Conservation (phyloP, 2,888 invertebrate genomes). For the Diarsia mendica region DNA sequence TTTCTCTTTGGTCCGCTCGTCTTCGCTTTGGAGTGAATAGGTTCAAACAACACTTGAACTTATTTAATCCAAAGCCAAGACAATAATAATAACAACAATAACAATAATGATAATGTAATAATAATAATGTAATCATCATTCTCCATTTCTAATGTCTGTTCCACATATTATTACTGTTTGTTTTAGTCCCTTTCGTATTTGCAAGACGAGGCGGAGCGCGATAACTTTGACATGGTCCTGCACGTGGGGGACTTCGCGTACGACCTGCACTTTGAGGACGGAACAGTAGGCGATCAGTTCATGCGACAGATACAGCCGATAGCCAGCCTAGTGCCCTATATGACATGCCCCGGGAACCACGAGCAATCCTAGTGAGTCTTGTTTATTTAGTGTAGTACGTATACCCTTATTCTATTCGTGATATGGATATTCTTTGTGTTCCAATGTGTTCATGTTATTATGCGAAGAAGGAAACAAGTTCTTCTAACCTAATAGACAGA, state of each 20-base stretch:
- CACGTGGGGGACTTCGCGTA: slow-evolving; percentile 1
- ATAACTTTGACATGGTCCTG: slow-evolving; percentile 76
- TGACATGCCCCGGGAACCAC: slow-evolving; percentile 9
- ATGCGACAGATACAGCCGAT: slow-evolving; percentile 97
- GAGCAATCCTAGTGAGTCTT: no score
- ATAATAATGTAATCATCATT: no score
- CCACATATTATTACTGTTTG: background rate
- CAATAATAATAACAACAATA: no score
- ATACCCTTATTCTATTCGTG: background rate
- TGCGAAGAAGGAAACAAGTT: background rate
- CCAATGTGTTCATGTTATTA: background rate
- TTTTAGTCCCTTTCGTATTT: slow-evolving; percentile 89
- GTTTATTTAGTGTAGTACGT: background rate
- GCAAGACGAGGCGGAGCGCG: slow-evolving; percentile 95
- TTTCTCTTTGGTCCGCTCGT: no score
- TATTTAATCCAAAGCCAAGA: no score
- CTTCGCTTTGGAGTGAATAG: no score
- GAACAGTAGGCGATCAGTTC: slow-evolving; percentile 94
- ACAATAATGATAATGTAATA: no score
- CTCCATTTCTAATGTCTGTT: no score
- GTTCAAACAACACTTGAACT: no score
- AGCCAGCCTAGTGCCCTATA: slow-evolving; percentile 89
- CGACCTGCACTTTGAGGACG: background rate
- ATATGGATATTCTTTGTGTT: background rate
- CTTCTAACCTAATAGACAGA: background rate